Conservation (phyloP, 1,140 invertebrate genomes). For the Microplitis demolitor region DNA sequence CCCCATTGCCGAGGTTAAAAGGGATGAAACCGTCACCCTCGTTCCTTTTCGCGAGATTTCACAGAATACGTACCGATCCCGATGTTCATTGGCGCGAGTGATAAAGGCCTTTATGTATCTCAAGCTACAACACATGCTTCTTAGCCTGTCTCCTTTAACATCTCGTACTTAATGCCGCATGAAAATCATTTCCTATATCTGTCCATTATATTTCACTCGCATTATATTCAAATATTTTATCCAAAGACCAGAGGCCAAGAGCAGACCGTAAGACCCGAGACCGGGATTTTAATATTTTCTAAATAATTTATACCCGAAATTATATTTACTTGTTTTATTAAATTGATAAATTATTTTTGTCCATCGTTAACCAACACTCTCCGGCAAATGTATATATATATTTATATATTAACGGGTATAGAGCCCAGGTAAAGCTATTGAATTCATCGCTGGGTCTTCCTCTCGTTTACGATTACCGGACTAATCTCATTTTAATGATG, state of each 20-base stretch:
- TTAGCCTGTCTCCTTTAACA: neutral
- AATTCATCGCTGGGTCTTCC: constrained; percentile 16
- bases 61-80: constrained; percentile 45
- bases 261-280: too few species aligned
- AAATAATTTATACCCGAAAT: neutral
- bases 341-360: constrained; percentile 4
- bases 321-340: neutral
- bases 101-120: neutral
- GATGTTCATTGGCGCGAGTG: constrained; percentile 3
- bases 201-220: neutral
- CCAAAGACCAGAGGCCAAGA: too few species aligned
- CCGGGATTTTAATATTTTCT: neutral
- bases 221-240: too few species aligned
- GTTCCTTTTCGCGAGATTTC: constrained; percentile 52
- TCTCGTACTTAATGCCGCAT: constrained; percentile 3
- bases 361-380: neutral
- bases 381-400: constrained; percentile 12
- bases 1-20: constrained; percentile 12
- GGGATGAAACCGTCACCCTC: constrained; percentile 45
- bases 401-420: neutral
- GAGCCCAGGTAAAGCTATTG: constrained; percentile 3
- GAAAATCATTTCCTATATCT: constrained; percentile 17
- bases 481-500: constrained; percentile 62
- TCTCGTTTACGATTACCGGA: constrained; percentile 47
- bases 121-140: neutral